Percentiles rank a stretch among this genome's conserved stretches.
Evolutionary conservation across 2,113 vertebrate species (phyloP).

Genomic region (Microcebus murinus): DNA sequence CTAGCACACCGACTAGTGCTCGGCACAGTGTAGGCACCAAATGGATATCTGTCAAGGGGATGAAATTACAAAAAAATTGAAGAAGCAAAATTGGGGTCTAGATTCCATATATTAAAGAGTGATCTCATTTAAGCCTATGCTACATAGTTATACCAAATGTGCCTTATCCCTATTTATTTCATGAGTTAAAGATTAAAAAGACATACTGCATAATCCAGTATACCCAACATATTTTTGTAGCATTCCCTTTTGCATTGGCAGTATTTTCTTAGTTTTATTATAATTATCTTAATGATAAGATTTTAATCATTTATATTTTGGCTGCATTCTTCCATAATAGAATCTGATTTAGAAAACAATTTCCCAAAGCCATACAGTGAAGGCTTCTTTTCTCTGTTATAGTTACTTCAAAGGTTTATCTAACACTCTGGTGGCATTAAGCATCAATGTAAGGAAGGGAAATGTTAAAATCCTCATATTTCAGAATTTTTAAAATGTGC

Average conservation of each 20-base stretch:
- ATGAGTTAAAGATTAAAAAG: conserved; percentile 20
- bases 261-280: conserved; percentile 43
- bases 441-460: conserved; percentile 25
- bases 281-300: conserved; percentile 24
- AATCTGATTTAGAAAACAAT: conserved; percentile 49
- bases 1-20: not conserved
- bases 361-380: not conserved
- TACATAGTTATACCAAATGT: not conserved
- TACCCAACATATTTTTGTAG: not conserved
- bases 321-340: not conserved
- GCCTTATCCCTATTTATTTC: not conserved
- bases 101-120: not conserved
- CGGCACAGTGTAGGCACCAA: not conserved
- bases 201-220: not conserved
- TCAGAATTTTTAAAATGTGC: conserved; percentile 25
- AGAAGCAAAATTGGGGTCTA: not conserved
- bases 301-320: not conserved
- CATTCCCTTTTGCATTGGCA: not conserved
- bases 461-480: conserved; percentile 55
- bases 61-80: not conserved
- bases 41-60: not conserved
- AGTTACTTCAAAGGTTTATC: conserved; percentile 40
- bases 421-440: conserved; percentile 47
- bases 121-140: not conserved
- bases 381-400: conserved; percentile 28